Conservation (phyloP, 2,113 vertebrate species). For the Arenaria interpres region DNA sequence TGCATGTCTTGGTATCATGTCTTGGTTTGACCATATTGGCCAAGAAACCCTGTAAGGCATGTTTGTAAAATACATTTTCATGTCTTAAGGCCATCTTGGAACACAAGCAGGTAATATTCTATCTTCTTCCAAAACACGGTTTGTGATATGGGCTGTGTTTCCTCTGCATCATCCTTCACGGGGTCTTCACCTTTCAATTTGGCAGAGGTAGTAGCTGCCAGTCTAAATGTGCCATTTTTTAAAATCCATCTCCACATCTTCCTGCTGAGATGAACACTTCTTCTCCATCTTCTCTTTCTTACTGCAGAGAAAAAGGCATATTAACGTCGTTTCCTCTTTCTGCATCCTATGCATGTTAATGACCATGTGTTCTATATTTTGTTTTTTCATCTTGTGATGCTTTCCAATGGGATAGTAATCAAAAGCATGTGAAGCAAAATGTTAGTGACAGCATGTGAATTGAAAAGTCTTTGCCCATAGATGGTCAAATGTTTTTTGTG, state of each 20-base stretch:
- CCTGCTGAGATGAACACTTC: neutral
- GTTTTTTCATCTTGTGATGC: neutral
- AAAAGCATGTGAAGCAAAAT: neutral
- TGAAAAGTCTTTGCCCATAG: neutral
- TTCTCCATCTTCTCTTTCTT: neutral
- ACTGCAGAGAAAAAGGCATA: neutral
- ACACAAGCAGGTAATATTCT: neutral
- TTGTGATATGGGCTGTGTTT: neutral
- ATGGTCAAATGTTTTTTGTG: neutral
- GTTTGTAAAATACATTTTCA: neutral
- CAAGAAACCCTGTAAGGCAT: neutral
- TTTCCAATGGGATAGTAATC: neutral
- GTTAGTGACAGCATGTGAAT: neutral
- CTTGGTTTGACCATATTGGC: neutral
- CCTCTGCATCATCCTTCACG: neutral
- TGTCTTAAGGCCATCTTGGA: neutral
- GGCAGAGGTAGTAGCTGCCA: neutral
- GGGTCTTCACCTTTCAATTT: neutral
- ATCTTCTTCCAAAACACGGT: neutral
- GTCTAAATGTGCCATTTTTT: neutral
- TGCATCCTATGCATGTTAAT: neutral
- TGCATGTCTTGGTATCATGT: neutral
- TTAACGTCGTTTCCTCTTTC: neutral
- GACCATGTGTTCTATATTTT: neutral
- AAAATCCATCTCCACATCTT: neutral